Conservation (phyloP, 92 coral and sea anemone genomes). For the Plumapathes pennacea region DNA sequence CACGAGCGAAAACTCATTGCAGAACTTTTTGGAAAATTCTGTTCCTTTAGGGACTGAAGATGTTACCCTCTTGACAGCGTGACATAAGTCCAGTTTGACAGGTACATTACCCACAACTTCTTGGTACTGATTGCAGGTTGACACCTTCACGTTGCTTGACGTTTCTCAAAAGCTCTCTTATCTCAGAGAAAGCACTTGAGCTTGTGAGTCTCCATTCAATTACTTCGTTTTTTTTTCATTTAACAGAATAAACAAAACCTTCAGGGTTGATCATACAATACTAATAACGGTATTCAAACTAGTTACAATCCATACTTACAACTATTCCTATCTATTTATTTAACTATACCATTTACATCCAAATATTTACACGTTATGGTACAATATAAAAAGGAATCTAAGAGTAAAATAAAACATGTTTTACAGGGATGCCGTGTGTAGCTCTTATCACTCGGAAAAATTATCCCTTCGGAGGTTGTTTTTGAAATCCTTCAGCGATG, state of each 20-base stretch:
- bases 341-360: too few species aligned
- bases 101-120: conserved; percentile 12
- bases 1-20: conserved; percentile 3
- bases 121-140: not conserved
- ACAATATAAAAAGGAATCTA: too few species aligned
- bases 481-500: conserved; percentile 1
- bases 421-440: conserved; percentile 11
- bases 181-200: conserved; percentile 6
- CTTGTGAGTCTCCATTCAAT: conserved; percentile 32
- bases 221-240: conserved; percentile 17
- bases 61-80: conserved; percentile 34
- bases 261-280: too few species aligned
- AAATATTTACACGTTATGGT: too few species aligned
- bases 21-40: conserved; percentile 1
- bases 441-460: not conserved
- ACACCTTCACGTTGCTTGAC: conserved; percentile 7
- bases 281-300: too few species aligned
- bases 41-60: conserved; percentile 14
- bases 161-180: not conserved
- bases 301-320: too few species aligned
- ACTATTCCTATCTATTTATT: too few species aligned
- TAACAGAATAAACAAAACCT: conserved; percentile 13
- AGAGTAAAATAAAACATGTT: not conserved
- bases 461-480: not conserved
- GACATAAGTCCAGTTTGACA: conserved; percentile 37